Base-by-base conservation (phyloP, 1,140 invertebrate species). In the Drosophila fuyamai region DNA sequence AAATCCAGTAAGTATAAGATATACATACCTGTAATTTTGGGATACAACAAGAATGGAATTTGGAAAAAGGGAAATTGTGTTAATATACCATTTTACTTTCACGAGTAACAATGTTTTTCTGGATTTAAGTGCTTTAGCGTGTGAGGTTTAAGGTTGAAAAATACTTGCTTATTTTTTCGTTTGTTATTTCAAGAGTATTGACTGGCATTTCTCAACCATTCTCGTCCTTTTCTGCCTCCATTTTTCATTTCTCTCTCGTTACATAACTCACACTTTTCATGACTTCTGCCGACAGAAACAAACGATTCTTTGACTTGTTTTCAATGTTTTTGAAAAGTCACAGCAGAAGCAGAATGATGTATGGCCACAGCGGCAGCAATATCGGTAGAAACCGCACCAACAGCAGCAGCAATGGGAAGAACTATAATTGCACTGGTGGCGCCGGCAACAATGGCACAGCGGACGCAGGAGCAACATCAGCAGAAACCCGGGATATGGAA, bases 221-320 rank as follows among this genome's bases (percentile, higher is more conserved):
- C 1, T 10, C 9, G 9, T 3, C 29, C 8, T 36, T 36, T n/a
- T 18, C 50, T 53, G 29, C n/a, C 29, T 35, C 14, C 10, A 36
- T 53, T 36, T 36, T 53, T 53, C 50, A 14, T 51, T 51, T 6
- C 14, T 9, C 13, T 0, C 16, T 12, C n/a, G 29, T 8, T 18
- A n/a, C 44, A 38, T 48, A 48, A 48, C 44, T 59, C 44, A 38
- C 32, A 35, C 13, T 38, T n/a, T 16, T 12, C 29, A 23, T 38
- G 44, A 59, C 57, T 59, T 27, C 18, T 35, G n/a, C 57, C 8
- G 57, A 59, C 57, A 48, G 57, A n/a, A 59, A 59, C 57, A 59
- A 59, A 59, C 57, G 57, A 27, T 48, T 47, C 57, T 48, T 38
- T 36, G 44, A 59, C 57, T 47, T 48, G 27, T 59, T 59, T 59